Evolutionary conservation across 2,888 invertebrate genomes (phyloP).

Genomic region (Eupeodes luniger): DNA sequence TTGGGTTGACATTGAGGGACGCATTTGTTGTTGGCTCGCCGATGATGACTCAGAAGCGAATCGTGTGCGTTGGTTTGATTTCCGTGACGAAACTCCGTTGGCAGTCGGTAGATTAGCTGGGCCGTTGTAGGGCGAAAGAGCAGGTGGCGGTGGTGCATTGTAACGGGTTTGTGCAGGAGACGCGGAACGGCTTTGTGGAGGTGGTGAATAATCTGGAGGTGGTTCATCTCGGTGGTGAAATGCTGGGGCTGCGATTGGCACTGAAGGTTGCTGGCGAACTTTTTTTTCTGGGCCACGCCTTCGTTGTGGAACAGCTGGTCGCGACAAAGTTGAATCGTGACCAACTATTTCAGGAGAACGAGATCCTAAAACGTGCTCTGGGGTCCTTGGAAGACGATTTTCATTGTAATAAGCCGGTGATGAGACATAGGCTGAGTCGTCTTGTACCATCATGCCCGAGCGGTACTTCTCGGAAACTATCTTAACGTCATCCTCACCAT

Average conservation of each 20-base stretch:
- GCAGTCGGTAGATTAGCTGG: conserved; percentile 84
- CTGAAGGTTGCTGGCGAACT: conserved; percentile 83
- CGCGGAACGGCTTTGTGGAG: conserved; percentile 83
- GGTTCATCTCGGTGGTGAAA: conserved; percentile 86
- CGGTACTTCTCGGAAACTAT: conserved; percentile 80
- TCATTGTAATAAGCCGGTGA: conserved; percentile 86
- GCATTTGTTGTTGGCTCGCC: conserved; percentile 76
- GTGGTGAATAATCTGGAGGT: conserved; percentile 90
- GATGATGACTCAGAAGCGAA: conserved; percentile 86
- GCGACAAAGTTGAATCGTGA: conserved; percentile 77
- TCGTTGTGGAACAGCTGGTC: conserved; percentile 88
- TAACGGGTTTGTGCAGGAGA: conserved; percentile 81
- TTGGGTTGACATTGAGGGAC: conserved; percentile 81
- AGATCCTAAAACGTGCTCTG: conserved; percentile 75
- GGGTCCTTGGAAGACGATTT: conserved; percentile 84
- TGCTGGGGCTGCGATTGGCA: conserved; percentile 82
- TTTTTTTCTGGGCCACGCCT: conserved; percentile 86
- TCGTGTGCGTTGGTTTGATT: conserved; percentile 88
- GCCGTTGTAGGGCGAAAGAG: conserved; percentile 56
- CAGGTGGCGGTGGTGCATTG: conserved; percentile 78
- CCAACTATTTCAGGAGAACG: conserved; percentile 50
- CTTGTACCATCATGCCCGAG: conserved; percentile 85
- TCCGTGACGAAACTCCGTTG: conserved; percentile 81
- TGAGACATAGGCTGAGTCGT: conserved; percentile 86
- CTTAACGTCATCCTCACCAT: conserved; percentile 84